phyloP scores from a whole-genome alignment of 35 echinoderm and acorn worm genomes.

The Stichopus chloronotus region DNA sequence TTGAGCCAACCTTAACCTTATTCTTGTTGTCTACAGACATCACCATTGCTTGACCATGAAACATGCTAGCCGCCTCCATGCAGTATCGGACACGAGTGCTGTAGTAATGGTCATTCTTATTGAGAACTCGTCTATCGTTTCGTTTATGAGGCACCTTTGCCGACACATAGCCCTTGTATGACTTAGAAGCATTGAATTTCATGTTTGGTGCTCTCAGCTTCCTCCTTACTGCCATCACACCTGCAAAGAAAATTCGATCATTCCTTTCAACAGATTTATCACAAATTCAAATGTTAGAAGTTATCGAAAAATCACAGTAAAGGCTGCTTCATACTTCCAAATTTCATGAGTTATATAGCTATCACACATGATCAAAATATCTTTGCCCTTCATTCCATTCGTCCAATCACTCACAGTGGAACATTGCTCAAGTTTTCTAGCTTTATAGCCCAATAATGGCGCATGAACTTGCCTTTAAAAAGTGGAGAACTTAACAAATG shows the following conservation, averaged over 20 bases:
- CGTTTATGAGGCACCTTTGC: background rate
- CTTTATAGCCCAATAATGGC: too few species aligned
- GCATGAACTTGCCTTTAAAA: too few species aligned
- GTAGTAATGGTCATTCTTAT: background rate
- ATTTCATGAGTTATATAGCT: too few species aligned
- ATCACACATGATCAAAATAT: too few species aligned
- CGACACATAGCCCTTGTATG: background rate
- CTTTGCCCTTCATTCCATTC: too few species aligned
- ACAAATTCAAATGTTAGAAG: too few species aligned
- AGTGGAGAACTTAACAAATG: too few species aligned
- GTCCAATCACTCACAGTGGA: too few species aligned
- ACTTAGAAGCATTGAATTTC: background rate
- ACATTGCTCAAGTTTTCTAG: too few species aligned
- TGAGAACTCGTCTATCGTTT: background rate
- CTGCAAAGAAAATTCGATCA: background rate
- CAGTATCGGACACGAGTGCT: background rate
- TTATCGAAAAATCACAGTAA: too few species aligned
- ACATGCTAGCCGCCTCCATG: constrained; percentile 9
- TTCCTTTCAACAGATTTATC: too few species aligned
- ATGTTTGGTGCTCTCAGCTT: background rate
- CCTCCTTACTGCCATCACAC: background rate
- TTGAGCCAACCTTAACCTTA: constrained; percentile 63
- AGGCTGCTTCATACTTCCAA: too few species aligned
- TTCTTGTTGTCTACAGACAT: constrained; percentile 74
- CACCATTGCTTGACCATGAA: background rate